Conservation (phyloP, 2,888 invertebrate genomes). For the Malthinus seriepunctatus region DNA sequence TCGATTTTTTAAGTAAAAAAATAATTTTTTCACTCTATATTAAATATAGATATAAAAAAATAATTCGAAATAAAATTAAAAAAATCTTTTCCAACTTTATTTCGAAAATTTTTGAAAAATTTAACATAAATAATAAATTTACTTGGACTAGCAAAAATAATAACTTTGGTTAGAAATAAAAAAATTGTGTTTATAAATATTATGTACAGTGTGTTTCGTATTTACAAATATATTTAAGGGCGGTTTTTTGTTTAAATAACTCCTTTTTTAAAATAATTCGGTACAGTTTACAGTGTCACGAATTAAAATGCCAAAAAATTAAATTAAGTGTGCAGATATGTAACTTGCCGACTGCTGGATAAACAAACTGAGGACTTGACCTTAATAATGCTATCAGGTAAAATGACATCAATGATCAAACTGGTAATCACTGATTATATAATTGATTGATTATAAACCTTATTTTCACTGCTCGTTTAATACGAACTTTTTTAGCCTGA, state of each 20-base stretch:
- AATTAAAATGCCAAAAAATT: constrained; percentile 42
- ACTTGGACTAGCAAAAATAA: constrained; percentile 49
- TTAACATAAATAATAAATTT: constrained; percentile 4
- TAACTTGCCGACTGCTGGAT: constrained; percentile 56
- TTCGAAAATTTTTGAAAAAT: neutral
- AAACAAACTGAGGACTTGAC: constrained; percentile 51
- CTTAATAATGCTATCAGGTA: constrained; percentile 48
- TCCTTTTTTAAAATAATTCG: constrained; percentile 31
- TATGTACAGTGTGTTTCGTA: constrained; percentile 25
- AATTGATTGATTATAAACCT: constrained; percentile 51
- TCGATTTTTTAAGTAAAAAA: too few relatives aligned
- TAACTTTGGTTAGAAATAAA: constrained; percentile 49
- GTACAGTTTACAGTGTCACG: constrained; percentile 54
- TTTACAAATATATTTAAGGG: constrained; percentile 31
- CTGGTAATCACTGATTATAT: constrained; percentile 47
- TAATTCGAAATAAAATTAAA: neutral
- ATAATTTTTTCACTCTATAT: constrained; percentile 21
- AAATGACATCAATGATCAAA: constrained; percentile 42
- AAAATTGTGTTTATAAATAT: constrained; percentile 29
- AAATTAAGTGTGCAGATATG: constrained; percentile 53
- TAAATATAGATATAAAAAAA: constrained; percentile 29
- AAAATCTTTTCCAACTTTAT: neutral
- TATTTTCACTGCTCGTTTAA: constrained; percentile 49
- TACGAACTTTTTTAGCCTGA: constrained; percentile 50
- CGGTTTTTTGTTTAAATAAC: neutral